These are phyloP conservation scores for Trichopria drosophilae DNA, from an alignment of 2,888 invertebrate species.

Conservation along the genomic window DNA sequence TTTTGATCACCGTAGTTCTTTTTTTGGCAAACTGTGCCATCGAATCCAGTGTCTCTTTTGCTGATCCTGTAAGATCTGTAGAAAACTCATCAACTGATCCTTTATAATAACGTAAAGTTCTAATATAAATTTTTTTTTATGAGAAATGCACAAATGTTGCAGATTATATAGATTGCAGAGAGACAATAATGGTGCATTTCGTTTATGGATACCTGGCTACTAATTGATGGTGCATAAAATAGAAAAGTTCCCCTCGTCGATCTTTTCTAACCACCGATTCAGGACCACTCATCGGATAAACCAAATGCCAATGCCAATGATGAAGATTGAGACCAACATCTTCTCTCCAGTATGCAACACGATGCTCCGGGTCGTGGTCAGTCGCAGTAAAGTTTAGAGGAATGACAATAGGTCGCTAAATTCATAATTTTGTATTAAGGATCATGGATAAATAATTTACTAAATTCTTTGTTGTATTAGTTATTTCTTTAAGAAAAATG, in stretches of 20 bases:
- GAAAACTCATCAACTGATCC: too few species aligned
- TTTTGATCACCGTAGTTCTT: too few species aligned
- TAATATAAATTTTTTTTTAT: too few species aligned
- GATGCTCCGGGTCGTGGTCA: constrained; percentile 75
- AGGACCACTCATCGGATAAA: constrained; percentile 76
- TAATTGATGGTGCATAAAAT: constrained; percentile 78
- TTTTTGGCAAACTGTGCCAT: too few species aligned
- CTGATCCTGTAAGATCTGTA: too few species aligned
- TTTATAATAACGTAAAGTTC: too few species aligned
- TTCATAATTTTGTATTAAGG: not conserved
- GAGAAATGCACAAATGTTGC: too few species aligned
- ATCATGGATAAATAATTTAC: too few species aligned
- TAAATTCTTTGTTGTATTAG: not conserved
- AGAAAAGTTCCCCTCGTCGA: constrained; percentile 77
- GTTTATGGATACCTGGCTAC: constrained; percentile 67
- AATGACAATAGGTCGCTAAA: constrained; percentile 69
- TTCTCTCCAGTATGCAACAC: constrained; percentile 82
- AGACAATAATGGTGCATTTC: too few species aligned
- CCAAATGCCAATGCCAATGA: constrained; percentile 92
- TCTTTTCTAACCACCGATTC: constrained; percentile 72
- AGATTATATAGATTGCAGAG: too few species aligned
- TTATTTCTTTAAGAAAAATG: not conserved
- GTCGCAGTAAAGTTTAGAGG: constrained; percentile 77
- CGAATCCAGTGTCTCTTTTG: too few species aligned
- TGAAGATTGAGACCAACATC: constrained; percentile 84